phyloP scores from a whole-genome alignment of 2,113 vertebrate genomes.

The Uria lomvia region DNA sequence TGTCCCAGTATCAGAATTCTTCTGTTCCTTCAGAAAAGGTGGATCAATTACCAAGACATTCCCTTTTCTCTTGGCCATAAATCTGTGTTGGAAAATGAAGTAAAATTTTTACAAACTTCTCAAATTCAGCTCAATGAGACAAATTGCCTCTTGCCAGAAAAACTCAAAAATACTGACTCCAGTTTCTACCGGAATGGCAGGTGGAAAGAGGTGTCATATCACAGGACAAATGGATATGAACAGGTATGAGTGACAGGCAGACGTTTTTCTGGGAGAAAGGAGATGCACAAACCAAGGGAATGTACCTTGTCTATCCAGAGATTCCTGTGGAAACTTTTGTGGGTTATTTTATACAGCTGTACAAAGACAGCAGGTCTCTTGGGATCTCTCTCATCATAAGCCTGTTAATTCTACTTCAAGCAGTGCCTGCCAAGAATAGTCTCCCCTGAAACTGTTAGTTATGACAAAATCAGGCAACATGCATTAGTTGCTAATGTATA shows the following conservation, averaged over 20 bases:
- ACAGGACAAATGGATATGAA: not conserved
- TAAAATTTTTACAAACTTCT: not conserved
- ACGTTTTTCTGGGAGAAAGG: not conserved
- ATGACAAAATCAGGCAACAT: slow-evolving; percentile 24
- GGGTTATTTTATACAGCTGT: not conserved
- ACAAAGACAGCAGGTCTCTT: not conserved
- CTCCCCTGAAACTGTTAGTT: not conserved
- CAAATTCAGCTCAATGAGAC: not conserved
- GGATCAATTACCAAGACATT: not conserved
- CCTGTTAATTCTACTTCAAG: slow-evolving; percentile 7
- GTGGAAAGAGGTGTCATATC: not conserved
- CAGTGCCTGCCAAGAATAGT: not conserved
- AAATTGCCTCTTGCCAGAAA: not conserved
- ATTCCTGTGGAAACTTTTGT: not conserved
- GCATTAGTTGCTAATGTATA: not conserved
- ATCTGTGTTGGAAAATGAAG: not conserved
- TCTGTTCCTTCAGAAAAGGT: not conserved
- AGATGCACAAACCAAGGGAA: not conserved
- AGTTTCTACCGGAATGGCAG: not conserved
- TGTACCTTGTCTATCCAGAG: not conserved
- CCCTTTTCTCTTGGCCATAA: not conserved
- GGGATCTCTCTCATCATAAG: not conserved
- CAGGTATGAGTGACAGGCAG: not conserved
- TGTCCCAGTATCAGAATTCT: not conserved
- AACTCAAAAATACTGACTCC: not conserved